Evolutionary conservation across 2,888 invertebrate species (phyloP).

Genomic region (Flexamia atlantica): DNA sequence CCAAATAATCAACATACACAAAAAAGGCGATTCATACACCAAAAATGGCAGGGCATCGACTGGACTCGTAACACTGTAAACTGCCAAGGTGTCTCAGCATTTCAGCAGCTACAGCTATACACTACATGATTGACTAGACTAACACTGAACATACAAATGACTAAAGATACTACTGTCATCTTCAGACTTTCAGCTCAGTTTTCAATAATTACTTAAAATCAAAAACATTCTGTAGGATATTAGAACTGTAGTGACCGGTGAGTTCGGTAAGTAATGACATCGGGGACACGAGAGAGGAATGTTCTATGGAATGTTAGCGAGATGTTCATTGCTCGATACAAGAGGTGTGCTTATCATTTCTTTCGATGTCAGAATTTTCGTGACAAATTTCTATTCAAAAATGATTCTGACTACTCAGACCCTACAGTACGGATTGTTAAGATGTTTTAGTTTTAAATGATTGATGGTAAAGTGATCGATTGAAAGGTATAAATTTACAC

Average conservation of each 20-base stretch:
- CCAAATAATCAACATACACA: not conserved
- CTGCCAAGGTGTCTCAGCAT: not conserved
- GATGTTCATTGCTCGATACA: not conserved
- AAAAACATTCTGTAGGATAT: not conserved
- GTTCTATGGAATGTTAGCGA: constrained; percentile 1
- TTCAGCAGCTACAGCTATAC: not conserved
- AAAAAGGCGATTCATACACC: not conserved
- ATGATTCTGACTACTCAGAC: too few relatives aligned
- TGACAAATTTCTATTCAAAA: too few relatives aligned
- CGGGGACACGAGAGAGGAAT: not conserved
- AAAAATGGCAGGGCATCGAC: not conserved
- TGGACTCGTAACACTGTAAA: constrained; percentile 6
- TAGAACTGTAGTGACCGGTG: not conserved
- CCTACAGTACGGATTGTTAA: too few relatives aligned
- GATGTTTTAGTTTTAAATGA: too few relatives aligned
- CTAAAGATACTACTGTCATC: constrained; percentile 43
- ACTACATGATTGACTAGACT: constrained; percentile 45
- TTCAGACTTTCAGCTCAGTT: constrained; percentile 25
- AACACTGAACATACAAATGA: constrained; percentile 55
- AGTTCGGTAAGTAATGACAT: not conserved
- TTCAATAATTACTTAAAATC: constrained; percentile 1
- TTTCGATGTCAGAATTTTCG: too few relatives aligned
- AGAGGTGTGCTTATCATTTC: too few relatives aligned
- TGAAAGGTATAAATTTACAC: too few relatives aligned
- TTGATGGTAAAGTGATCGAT: too few relatives aligned